Evolutionary conservation across 2,113 vertebrate species (phyloP), one percentile per base, ranked within the genome.

Genomic region (Leuciscus idus): DNA sequence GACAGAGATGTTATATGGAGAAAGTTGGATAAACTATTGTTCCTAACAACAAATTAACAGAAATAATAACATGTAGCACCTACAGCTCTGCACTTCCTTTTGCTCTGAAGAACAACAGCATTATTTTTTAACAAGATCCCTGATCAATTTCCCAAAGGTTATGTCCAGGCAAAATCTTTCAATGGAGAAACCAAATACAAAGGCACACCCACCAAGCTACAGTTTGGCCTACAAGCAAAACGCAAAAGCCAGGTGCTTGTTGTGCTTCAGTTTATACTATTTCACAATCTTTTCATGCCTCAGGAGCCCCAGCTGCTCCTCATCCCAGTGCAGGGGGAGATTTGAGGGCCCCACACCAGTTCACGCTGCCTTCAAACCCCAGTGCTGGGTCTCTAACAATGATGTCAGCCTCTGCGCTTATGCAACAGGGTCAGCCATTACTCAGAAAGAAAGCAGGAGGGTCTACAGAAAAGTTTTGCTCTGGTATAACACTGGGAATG

Each of bases 331-430:
- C 6, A 57, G 50, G 81, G 28, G 33, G 72, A 28, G 81, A 73
- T 39, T 64, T 87, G 80, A 85, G 84, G 86, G 84, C 83, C 73
- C 86, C 86, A 74, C 33, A 79, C 48, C 74, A 46, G 68, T 87
- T 76, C 55, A 26, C 66, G 23, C 77, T 39, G 76, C 52, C 62
- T 39, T 82, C 36, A 64, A 66, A 84, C 64, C 84, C 64, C 83
- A 28, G 36, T 81, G 46, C 82, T 76, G 85, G 75, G 82, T 83
- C 85, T 84, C 66, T 62, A 87, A 61, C 57, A 64, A 89, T 89
- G 88, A 89, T 84, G 88, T 86, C 84, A 89, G 66, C 80, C 30
- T 59, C 43, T 55, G 72, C 1, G 5, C 80, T 89, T 85, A 80
- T 48, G 59, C 62, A 89, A 89, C 75, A 79, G 57, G 43, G 83